Base-by-base conservation (phyloP, 1,140 invertebrate species). In the Asbolus verrucosus region DNA sequence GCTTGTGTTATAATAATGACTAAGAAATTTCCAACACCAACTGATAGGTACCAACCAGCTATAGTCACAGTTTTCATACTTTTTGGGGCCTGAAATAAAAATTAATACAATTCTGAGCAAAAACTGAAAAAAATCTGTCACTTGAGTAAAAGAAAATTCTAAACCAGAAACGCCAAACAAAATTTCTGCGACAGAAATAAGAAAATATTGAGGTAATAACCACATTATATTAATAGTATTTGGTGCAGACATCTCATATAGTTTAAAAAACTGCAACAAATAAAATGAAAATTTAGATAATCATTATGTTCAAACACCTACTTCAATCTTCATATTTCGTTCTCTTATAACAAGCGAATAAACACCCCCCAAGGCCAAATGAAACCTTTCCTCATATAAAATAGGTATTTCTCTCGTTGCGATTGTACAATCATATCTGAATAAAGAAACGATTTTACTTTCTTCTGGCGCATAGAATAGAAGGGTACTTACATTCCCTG, bases 191-290 rank as follows among this genome's bases (percentile, higher is more conserved):
- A 91, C 83, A 0, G 95, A 96, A 69, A 97, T 91, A 0, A 96
- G 80, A 24, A 96, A 83, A 79, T 96, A 95, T 78, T 97, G 95
- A 0, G 95, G 94, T 6, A 97, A 78, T 71, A 96, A 85, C 90
- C 91, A 95, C 0, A 95, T 78, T 67, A 97, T 95, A 70, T 90
- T 91, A 2, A 97, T 79, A 0, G 84, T 87, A 76, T 92, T 94
- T 0, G 90, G 85, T 6, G 83, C 79, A 0, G 91, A 89, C n/a
- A 93, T 79, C 0, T 75, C 76, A 36, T 75, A 80, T 5, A 81
- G 50, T 46, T 76, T 75, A 2, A 73, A 69, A 63, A 81, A 81
- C 78, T 81, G 14, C 38, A 75, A 43, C 1, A 5, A 16, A 0
- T 15, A 27, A 5, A 38, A 31, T 11, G 14, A 27, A 9, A 38